Percentiles rank a stretch among this genome's conserved stretches.
Evolutionary conservation across 1,140 invertebrate genomes (phyloP).

Genomic region (Streblospio benedicti): DNA sequence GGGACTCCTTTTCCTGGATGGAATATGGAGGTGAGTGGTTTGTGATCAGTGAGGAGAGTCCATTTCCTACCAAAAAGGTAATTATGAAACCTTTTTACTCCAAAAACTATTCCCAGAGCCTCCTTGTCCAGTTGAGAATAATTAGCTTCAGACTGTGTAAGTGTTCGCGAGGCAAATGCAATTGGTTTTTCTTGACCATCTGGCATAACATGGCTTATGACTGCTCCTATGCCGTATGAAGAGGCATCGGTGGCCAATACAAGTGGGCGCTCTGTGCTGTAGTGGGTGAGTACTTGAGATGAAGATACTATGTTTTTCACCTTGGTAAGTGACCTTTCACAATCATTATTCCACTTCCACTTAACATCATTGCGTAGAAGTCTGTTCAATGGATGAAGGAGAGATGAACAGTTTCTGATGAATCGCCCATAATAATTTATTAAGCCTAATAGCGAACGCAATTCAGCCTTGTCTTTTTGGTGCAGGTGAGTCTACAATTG

Average conservation of each 20-base stretch:
- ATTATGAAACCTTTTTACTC: constrained; percentile 50
- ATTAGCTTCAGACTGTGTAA: constrained; percentile 42
- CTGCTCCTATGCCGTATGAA: constrained; percentile 33
- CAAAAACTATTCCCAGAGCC: constrained; percentile 49
- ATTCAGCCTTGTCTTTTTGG: not conserved
- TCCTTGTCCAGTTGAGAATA: constrained; percentile 46
- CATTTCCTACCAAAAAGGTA: constrained; percentile 47
- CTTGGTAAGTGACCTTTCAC: constrained; percentile 3
- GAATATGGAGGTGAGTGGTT: constrained; percentile 31
- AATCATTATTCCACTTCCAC: not conserved
- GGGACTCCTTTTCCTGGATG: constrained; percentile 15
- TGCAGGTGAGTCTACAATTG: not conserved
- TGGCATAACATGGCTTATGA: constrained; percentile 31
- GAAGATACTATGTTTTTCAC: not conserved
- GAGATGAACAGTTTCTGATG: not conserved
- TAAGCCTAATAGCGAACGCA: not conserved
- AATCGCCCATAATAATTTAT: constrained; percentile 5
- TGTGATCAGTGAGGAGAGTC: constrained; percentile 38
- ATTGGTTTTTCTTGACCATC: constrained; percentile 35
- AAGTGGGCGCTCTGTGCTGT: not conserved
- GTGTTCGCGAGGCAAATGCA: constrained; percentile 43
- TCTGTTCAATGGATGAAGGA: constrained; percentile 2
- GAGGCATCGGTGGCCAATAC: constrained; percentile 30
- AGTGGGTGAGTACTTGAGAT: not conserved
- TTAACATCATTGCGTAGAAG: not conserved